Base-by-base conservation (phyloP, 2,888 invertebrate genomes). In the Homarus gammarus region DNA sequence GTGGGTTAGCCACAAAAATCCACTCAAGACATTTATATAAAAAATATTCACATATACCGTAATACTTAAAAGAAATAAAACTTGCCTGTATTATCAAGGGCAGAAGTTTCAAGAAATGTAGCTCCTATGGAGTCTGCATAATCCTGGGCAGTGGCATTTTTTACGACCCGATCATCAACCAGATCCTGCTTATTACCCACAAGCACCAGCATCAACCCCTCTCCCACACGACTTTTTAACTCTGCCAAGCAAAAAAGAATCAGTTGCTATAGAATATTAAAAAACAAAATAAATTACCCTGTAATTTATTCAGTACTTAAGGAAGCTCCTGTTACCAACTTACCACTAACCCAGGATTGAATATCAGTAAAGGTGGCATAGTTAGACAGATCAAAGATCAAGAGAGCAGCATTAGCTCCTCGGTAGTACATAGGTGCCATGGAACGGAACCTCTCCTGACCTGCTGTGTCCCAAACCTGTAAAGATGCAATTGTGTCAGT, bases 371-470 rank as follows among this genome's bases (percentile, higher is more conserved):
- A 98, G 87, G 96, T 96, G 90, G 95, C 95, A 73, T 95, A 94
- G 91, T 96, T 96, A 2, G 97, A 97, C 91, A 98, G 95, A 93
- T 98, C 98, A 93, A 96, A 98, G 0, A 98, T 96, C 78, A 98
- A 94, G 79, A 98, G 95, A 0, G 98, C 98, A 0, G 97, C 98
- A 93, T 97, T 98, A 0, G 98, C 97, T 93, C 97, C 98, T 83
- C 98, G 95, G 93, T 98, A 98, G 94, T 98, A 98, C 97, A 98
- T 97, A 10, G 98, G 98, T 0, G 98, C 97, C 96, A 98, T 98
- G 0, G 98, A 96, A 90, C 97, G 95, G 94, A 98, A 98, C 81
- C 97, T 94, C 94, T 97, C 97, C 93, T 97, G 97, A 0, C 97
- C 97, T 0, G 97, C 97, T 0, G 97, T 97, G 94, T 97, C 97